Evolutionary conservation across 1,140 invertebrate genomes (phyloP).

Genomic region (Brevipalpus yothersi): DNA sequence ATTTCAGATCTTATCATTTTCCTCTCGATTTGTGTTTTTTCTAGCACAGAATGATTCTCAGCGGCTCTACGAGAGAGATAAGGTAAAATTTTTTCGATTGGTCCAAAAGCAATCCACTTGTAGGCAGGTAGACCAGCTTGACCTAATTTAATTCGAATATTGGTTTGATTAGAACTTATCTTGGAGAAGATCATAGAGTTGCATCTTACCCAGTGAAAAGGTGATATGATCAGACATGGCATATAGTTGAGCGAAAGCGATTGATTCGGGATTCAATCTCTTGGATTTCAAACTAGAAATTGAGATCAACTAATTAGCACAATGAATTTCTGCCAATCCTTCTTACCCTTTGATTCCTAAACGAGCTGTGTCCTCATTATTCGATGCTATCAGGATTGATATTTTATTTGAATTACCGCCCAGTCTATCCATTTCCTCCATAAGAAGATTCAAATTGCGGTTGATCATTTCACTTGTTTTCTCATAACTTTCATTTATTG

Average conservation of each 20-base stretch:
- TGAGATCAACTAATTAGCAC: too few relatives aligned
- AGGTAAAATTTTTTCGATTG: conserved; percentile 76
- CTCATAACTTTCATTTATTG: conserved; percentile 69
- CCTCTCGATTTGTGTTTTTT: conserved; percentile 69
- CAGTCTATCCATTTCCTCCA: conserved; percentile 29
- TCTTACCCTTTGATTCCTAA: conserved; percentile 48
- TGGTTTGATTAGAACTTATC: neutral
- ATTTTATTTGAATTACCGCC: conserved; percentile 23
- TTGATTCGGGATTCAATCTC: conserved; percentile 29
- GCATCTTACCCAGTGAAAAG: conserved; percentile 61
- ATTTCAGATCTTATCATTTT: conserved; percentile 47
- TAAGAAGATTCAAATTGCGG: conserved; percentile 32
- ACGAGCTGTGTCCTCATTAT: conserved; percentile 90
- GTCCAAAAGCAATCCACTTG: conserved; percentile 95
- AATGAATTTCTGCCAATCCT: too few relatives aligned
- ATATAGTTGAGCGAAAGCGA: conserved; percentile 89
- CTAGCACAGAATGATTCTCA: conserved; percentile 71
- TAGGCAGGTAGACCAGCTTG: conserved; percentile 95
- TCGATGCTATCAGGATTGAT: conserved; percentile 88
- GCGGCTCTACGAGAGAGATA: conserved; percentile 81
- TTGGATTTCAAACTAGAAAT: too few relatives aligned
- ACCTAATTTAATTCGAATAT: conserved; percentile 37
- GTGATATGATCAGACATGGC: conserved; percentile 98
- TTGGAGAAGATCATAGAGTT: neutral
- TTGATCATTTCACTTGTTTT: conserved; percentile 80